Evolutionary conservation across 1,140 invertebrate species (phyloP), one percentile per base, ranked within the genome.

Genomic region (Notospermus geniculatus): DNA sequence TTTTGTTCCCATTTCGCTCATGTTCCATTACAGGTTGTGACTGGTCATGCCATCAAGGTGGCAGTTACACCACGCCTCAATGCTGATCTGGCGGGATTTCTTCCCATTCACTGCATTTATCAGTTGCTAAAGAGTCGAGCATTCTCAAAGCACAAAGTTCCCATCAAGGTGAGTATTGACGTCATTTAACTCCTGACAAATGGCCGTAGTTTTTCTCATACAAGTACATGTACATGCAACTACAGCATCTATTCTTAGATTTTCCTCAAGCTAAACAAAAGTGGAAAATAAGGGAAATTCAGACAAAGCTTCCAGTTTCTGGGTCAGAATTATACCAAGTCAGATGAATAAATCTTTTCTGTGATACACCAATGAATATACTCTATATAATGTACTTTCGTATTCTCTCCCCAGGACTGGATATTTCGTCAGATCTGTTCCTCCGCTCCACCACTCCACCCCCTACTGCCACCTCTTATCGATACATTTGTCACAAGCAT

Each of bases 71-170:
- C 87, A 0, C 89, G 90, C 73, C 83, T 98, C 5, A 96, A 91
- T 81, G 92, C 90, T 23, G 90, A 90, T 62, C 91, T 96, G 59
- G 86, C 87, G 1, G 95, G 95, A 22, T 98, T 96, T 82, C 80
- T 99, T 59, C 95, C 95, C 0, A 91, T 98, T 27, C 95, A 99
- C 80, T 98, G 95, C 77, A 96, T 99, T 62, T 93, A 97, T 79
- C 95, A 98, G 73, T 80, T 98, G 17, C 82, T 99, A 0, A 96
- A 97, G 78, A 96, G 92, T 28, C 82, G 95, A 71, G 92, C 94
- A 2, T 98, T 98, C 75, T 92, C 93, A 0, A 97, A 97, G 81
- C 91, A 99, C 74, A 92, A 93, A 78, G 93, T 83, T 25, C 72
- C 76, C 11, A 79, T 81, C 23, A 79, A 77, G 71, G 79, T 78